Conservation (phyloP, 2,113 vertebrate genomes). For the Daboia siamensis region DNA sequence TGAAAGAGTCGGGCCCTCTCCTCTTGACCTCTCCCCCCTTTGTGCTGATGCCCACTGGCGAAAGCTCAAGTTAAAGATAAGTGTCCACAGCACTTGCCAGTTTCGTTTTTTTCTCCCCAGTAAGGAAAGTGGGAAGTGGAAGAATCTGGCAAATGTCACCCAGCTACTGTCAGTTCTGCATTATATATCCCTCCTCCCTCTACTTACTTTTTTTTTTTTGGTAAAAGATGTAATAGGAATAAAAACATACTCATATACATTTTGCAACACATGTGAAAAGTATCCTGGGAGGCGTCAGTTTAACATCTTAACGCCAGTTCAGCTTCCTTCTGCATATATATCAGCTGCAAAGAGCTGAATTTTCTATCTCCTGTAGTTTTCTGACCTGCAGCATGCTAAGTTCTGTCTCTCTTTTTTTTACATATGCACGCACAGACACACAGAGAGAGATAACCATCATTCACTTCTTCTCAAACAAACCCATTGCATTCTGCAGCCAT, state of each 20-base stretch:
- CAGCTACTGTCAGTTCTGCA: not conserved
- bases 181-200: not conserved
- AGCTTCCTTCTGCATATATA: not conserved
- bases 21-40: conserved; percentile 33
- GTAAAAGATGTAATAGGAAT: not conserved
- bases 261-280: not conserved
- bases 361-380: not conserved
- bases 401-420: not conserved
- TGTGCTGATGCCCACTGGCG: conserved; percentile 15
- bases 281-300: not conserved
- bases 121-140: not conserved
- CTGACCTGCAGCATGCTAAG: not conserved
- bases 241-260: not conserved
- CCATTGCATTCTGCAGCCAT: not conserved
- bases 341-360: not conserved
- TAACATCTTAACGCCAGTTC: not conserved
- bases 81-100: not conserved
- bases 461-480: conserved; percentile 16
- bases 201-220: not conserved
- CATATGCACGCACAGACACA: not conserved
- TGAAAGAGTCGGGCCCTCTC: conserved; percentile 37
- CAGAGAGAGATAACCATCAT: not conserved
- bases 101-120: not conserved
- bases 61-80: not conserved
- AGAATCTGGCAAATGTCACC: not conserved